phyloP scores from a whole-genome alignment of 2,888 invertebrate genomes.

The Saturnia pavonia region DNA sequence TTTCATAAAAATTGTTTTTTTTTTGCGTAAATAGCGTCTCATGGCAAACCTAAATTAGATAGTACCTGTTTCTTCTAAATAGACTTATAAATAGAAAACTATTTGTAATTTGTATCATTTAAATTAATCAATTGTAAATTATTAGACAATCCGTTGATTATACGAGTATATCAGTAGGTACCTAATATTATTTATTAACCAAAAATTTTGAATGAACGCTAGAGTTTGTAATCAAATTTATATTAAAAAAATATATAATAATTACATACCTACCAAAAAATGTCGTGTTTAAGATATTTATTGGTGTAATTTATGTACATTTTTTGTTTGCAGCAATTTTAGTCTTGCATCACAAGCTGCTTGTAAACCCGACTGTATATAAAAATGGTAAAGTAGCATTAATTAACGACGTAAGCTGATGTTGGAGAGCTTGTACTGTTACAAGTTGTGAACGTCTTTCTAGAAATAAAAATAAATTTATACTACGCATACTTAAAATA shows the following conservation, averaged over 20 bases:
- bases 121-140: not conserved
- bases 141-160: not conserved
- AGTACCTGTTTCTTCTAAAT: no score
- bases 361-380: not conserved
- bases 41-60: no score
- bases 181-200: not conserved
- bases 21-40: no score
- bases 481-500: slow-evolving; percentile 1
- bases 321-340: not conserved
- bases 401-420: not conserved
- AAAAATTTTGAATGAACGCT: not conserved
- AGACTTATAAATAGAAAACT: no score
- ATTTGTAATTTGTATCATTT: not conserved
- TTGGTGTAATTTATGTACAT: not conserved
- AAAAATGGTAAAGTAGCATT: not conserved
- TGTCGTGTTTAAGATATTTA: not conserved
- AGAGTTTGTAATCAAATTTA: not conserved
- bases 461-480: not conserved
- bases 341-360: not conserved
- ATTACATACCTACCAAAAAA: not conserved
- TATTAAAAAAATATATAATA: not conserved
- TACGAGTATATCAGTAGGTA: no score
- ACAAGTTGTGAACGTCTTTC: slow-evolving; percentile 1
- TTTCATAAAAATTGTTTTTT: no score
- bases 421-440: not conserved